Percentiles rank a stretch among this genome's conserved stretches.
Conservation (phyloP, 1,140 invertebrate species). For the Lepidurus packardi region DNA sequence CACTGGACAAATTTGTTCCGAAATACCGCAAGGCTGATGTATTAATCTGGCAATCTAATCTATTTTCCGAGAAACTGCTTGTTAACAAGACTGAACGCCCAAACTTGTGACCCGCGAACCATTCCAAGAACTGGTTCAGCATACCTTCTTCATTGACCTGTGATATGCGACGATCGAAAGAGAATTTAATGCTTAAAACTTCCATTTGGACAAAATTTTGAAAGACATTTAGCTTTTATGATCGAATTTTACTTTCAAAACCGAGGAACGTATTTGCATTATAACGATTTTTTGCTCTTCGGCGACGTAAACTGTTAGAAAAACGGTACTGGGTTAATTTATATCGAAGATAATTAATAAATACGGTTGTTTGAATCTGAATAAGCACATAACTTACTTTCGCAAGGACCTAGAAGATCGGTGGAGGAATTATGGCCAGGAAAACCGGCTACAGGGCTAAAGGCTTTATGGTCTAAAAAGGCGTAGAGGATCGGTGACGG, state of each 20-base stretch:
- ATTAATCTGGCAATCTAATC: conserved; percentile 1
- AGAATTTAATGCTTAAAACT: too few relatives aligned
- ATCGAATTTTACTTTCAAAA: neutral
- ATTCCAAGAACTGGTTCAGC: neutral
- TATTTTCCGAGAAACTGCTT: neutral
- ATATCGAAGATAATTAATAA: too few relatives aligned
- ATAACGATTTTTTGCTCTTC: neutral
- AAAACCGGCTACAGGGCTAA: conserved; percentile 20
- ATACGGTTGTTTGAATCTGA: neutral
- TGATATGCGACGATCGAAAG: neutral
- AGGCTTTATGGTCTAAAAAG: neutral
- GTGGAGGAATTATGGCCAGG: neutral
- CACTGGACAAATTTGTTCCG: neutral
- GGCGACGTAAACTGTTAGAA: neutral
- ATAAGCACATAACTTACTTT: neutral
- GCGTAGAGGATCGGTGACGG: neutral
- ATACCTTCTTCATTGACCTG: neutral
- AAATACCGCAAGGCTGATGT: neutral
- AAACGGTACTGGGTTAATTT: neutral
- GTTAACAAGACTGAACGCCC: neutral
- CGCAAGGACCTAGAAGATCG: neutral
- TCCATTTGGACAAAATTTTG: too few relatives aligned
- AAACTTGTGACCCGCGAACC: neutral
- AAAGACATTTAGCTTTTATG: too few relatives aligned
- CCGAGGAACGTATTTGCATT: neutral